Conservation (phyloP, 53 echinoderm and acorn worm species). For the Arbacia lixula region DNA sequence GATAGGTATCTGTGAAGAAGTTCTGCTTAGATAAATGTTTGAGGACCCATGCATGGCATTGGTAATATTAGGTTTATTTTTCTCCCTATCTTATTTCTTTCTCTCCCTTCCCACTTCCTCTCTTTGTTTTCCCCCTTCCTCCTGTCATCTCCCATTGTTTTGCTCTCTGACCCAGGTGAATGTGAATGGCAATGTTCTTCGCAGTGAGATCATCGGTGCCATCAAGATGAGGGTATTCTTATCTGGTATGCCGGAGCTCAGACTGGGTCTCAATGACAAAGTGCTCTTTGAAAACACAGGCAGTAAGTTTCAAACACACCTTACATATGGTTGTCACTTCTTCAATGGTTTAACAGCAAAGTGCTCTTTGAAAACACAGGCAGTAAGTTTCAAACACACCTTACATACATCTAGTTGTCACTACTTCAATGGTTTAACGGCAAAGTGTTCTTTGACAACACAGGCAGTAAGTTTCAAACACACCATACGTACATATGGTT, state of each 20-base stretch:
- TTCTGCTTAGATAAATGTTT: neutral
- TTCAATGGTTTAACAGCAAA: conserved; percentile 78
- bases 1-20: too few species aligned
- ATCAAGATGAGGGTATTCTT: conserved; percentile 99
- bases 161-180: conserved; percentile 88
- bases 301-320: conserved; percentile 87
- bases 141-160: too few species aligned
- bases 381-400: conserved; percentile 87
- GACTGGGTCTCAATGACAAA: conserved; percentile 98
- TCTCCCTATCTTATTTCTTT: too few species aligned
- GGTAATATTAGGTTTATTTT: too few species aligned
- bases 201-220: conserved; percentile 96
- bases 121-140: too few species aligned
- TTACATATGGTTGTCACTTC: too few species aligned
- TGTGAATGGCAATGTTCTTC: conserved; percentile 94
- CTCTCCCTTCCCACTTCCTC: too few species aligned
- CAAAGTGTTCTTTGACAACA: conserved; percentile 99
- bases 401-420: too few species aligned
- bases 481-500: too few species aligned
- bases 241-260: conserved; percentile 97
- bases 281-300: conserved; percentile 99
- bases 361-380: conserved; percentile 99
- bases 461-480: conserved; percentile 95
- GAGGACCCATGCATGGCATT: neutral
- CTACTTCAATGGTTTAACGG: conserved; percentile 70